Base-by-base conservation (phyloP, 2,797 vertebrate genomes). In the Crax fasciolata region DNA sequence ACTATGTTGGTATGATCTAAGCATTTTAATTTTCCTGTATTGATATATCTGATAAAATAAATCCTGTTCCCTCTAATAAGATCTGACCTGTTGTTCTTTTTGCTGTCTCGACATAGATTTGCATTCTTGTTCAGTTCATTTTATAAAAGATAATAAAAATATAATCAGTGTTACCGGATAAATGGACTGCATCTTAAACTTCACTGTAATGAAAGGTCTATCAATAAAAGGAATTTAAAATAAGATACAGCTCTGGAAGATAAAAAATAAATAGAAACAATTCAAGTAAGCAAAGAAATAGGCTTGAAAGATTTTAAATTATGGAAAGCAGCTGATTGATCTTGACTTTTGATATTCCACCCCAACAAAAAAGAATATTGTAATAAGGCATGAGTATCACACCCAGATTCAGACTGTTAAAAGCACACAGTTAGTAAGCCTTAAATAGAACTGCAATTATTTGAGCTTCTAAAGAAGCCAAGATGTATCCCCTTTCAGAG, bases 111-210 rank as follows among this genome's bases (percentile, higher is more conserved):
- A 2, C 23, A 43, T 8, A 66, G 51, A 62, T 12, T 39, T 41
- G 6, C 54, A 9, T 80, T 16, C 10, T 81, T 75, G 4, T 24
- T 93, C 27, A 77, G 54, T 41, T 63, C 1, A 68, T 61, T 81
- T 90, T 80, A 68, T 58, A 81, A 68, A 85, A 78, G 4, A n/a
- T 87, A 84, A 93, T n/a, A 63, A 93, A 38, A 8, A 10, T 25
- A 52, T 49, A 54, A 54, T 43, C 51, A 62, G 30, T 68, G 19
- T 49, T 91, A 78, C 25, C 68, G 59, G 28, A 81, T 54, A 30
- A 68, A 70, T 11, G 18, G 20, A 70, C 41, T 75, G 7, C 35
- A 58, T 44, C 48, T 8, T 67, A 57, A 72, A 14, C 16, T 72
- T 86, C 24, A 27, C 7, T 63, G 17, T 21, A 79, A 70, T 46